A percentile compares a stretch with the other conserved stretches of the same genome.
phyloP scores from a whole-genome alignment of 2,888 invertebrate genomes.

The Cepaea hortensis region DNA sequence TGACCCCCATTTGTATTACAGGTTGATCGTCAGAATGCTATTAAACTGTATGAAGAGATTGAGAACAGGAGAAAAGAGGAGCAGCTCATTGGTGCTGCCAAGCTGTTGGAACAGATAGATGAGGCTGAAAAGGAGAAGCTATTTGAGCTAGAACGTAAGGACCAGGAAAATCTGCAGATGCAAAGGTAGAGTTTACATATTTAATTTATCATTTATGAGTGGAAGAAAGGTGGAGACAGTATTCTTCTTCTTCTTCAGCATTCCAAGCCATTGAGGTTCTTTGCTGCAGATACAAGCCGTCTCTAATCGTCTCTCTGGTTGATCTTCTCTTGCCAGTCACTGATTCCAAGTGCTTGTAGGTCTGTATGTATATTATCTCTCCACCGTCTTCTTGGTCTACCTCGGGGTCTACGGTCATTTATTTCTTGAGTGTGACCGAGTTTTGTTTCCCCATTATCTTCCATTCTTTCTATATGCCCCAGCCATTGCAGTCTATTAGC shows the following conservation, averaged over 20 bases:
- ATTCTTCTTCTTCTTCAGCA: too few relatives aligned
- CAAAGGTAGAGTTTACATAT: conserved; percentile 60
- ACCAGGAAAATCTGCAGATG: conserved; percentile 76
- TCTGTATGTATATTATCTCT: not conserved
- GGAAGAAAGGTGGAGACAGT: not conserved
- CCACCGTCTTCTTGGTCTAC: too few relatives aligned
- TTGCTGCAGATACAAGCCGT: too few relatives aligned
- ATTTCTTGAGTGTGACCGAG: too few relatives aligned
- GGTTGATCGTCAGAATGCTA: conserved; percentile 73
- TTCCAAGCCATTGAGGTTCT: too few relatives aligned
- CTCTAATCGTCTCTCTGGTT: too few relatives aligned
- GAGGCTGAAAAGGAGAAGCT: conserved; percentile 74
- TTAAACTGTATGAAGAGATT: conserved; percentile 75
- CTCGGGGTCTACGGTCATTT: too few relatives aligned
- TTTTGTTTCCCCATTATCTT: too few relatives aligned
- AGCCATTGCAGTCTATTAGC: too few relatives aligned
- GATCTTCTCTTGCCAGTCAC: too few relatives aligned
- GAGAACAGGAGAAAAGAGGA: conserved; percentile 73
- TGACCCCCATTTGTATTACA: not conserved
- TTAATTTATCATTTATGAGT: not conserved
- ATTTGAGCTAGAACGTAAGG: conserved; percentile 75
- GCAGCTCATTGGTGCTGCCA: conserved; percentile 73
- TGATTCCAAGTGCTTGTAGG: not conserved
- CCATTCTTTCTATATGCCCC: too few relatives aligned
- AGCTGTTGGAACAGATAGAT: conserved; percentile 75